Evolutionary conservation across 2,113 vertebrate genomes (phyloP).

Genomic region (Corynorhinus townsendii): DNA sequence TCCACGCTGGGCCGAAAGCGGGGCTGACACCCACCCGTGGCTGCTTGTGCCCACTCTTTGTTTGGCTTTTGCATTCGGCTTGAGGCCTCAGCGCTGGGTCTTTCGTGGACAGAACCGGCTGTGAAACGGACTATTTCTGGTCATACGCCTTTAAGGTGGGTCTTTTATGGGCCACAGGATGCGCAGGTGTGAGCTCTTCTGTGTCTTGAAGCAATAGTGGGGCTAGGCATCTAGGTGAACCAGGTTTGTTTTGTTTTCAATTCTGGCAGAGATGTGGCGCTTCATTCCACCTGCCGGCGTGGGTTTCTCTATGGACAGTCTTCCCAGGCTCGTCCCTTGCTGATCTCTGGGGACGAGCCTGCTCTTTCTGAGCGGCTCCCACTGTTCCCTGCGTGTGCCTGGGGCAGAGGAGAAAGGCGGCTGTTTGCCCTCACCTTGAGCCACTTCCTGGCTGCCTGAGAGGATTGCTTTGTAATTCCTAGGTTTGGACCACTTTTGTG

Average conservation of each 20-base stretch:
- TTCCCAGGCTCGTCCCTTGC: no score
- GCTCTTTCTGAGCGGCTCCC: not conserved
- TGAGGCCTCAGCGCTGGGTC: not conserved
- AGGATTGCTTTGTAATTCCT: not conserved
- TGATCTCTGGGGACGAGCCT: not conserved
- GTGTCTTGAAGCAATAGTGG: fast-evolving
- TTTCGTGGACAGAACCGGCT: not conserved
- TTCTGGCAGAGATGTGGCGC: not conserved
- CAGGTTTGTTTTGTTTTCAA: not conserved
- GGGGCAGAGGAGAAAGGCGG: no score
- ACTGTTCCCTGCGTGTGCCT: no score
- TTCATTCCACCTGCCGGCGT: fast-evolving
- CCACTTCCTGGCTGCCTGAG: no score
- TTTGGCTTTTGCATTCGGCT: not conserved
- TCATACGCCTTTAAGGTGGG: fast-evolving
- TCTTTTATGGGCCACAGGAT: not conserved
- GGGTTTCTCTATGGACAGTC: not conserved
- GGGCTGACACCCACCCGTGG: fast-evolving
- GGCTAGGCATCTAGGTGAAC: no score
- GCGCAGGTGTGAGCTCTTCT: not conserved
- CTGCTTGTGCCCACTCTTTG: not conserved
- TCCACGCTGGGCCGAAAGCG: fast-evolving
- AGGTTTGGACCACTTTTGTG: not conserved
- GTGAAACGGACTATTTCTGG: not conserved
- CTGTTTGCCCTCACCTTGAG: not conserved